Evolutionary conservation across 2,113 vertebrate genomes (phyloP), one percentile per base, ranked within the genome.

Genomic region (Lanius collurio): DNA sequence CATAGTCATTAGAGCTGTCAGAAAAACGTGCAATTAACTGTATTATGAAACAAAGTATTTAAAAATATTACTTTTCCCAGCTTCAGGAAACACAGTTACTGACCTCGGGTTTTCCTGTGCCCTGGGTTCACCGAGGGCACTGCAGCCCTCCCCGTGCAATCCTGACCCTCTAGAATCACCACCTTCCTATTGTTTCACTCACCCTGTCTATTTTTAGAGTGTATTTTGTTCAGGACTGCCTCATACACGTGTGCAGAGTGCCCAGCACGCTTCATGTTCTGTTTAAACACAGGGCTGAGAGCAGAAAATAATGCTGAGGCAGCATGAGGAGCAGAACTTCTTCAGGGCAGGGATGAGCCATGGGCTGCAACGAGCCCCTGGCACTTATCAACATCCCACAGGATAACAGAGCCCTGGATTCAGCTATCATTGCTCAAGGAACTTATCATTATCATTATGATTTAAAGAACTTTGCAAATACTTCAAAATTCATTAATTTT

Each of bases 51-150:
- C 67, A 63, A 90, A 86, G 44, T 55, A 24, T 50, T 83, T 68
- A 2, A 68, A 82, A 64, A 9, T 16, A 30, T 13, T 6, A 6
- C 22, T 62, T 82, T 56, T 49, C 50, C 52, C 74, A 23, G 57
- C n/a, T 69, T 27, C 42, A 78, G 69, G 65, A 92, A 87, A 69
- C 56, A 57, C 0, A 37, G 71, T 57, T 52, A 28, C 57, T 31
- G 74, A 69, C 57, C 33, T 4, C 0, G 5, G 47, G 26, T 6
- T 52, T 73, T 56, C 62, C 70, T 21, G 56, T 9, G 65, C 14
- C 57, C 8, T 0, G 41, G 39, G 52, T 24, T 82, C 63, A 4
- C 19, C 0, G 10, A 10, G 52, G 52, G 49, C 37, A 5, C 50
- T 5, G 65, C 49, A 52, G 50, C 12, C 26, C 50, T 24, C 63